Evolutionary conservation across 2,797 vertebrate genomes (phyloP).

Genomic region (Mallotus villosus): DNA sequence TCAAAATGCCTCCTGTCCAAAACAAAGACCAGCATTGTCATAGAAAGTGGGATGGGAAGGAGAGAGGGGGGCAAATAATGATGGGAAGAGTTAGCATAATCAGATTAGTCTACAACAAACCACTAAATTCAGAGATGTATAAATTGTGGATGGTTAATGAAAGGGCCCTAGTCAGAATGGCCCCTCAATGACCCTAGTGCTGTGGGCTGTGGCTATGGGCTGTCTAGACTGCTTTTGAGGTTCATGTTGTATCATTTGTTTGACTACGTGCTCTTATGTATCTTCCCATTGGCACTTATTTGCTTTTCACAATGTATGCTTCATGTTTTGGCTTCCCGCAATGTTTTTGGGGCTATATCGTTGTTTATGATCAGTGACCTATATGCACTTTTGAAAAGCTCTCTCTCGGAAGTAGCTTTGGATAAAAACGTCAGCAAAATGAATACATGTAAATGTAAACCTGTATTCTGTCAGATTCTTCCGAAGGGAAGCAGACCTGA

Average conservation of each 20-base stretch:
- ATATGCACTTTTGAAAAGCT: no score
- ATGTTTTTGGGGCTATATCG: no score
- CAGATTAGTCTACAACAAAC: constrained; percentile 55
- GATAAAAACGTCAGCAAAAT: no score
- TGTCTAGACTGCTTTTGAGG: constrained; percentile 5
- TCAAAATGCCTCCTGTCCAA: constrained; percentile 54
- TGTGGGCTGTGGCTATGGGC: constrained; percentile 24
- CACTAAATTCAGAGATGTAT: constrained; percentile 29
- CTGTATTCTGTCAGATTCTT: neutral
- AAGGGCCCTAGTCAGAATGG: constrained; percentile 24
- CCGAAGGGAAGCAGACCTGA: neutral
- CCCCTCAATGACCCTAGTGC: constrained; percentile 12
- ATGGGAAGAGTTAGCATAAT: constrained; percentile 52
- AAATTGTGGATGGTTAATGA: constrained; percentile 12
- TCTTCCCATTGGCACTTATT: no score
- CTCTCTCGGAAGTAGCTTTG: no score
- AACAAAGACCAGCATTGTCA: constrained; percentile 55
- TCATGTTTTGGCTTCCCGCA: no score
- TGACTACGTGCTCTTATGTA: no score
- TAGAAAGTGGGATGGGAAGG: constrained; percentile 27
- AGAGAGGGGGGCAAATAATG: constrained; percentile 40
- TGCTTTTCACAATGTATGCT: no score
- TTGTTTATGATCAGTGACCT: no score
- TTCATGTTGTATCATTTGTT: no score
- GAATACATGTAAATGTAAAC: neutral